phyloP scores from a whole-genome alignment of 1,140 invertebrate genomes.

The Drosophila ercepeae region DNA sequence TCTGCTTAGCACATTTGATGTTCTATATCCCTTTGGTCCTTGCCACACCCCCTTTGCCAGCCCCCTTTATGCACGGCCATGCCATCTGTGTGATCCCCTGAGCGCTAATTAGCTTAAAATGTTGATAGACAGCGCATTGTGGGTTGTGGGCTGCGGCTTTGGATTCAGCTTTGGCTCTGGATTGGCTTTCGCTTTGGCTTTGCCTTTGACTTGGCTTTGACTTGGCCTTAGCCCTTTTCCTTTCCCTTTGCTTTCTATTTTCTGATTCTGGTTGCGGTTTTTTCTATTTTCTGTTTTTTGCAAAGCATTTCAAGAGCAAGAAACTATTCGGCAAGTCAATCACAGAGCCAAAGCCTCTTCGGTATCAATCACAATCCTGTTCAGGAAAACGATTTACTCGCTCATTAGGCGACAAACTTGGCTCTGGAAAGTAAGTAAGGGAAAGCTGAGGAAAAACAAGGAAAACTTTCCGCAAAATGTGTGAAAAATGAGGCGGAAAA shows the following conservation, averaged over 20 bases:
- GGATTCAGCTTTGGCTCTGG: not conserved
- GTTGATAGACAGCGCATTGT: constrained; percentile 50
- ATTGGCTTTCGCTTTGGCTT: not conserved
- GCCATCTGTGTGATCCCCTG: not conserved
- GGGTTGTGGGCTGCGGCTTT: constrained; percentile 27
- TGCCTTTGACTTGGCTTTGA: not conserved
- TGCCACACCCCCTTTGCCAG: not conserved
- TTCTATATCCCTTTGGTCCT: not conserved
- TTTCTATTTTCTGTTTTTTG: not conserved
- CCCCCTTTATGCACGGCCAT: not conserved
- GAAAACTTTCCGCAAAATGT: not conserved
- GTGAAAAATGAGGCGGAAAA: too few species aligned
- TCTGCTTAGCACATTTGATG: constrained; percentile 31
- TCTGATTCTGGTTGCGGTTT: not conserved
- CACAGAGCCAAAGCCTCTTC: constrained; percentile 16
- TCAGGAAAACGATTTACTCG: constrained; percentile 48
- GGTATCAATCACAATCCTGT: constrained; percentile 61
- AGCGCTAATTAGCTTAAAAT: constrained; percentile 59
- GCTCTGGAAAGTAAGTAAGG: not conserved
- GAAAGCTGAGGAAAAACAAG: not conserved
- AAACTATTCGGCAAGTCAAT: not conserved
- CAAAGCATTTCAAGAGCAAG: too few species aligned
- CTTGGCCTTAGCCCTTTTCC: not conserved
- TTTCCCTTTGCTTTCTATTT: not conserved
- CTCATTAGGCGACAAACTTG: constrained; percentile 41